A percentile compares a stretch with the other conserved stretches of the same genome.
Evolutionary conservation across 1,140 invertebrate species (phyloP).

Genomic region (Zeugodacus cucurbitae): DNA sequence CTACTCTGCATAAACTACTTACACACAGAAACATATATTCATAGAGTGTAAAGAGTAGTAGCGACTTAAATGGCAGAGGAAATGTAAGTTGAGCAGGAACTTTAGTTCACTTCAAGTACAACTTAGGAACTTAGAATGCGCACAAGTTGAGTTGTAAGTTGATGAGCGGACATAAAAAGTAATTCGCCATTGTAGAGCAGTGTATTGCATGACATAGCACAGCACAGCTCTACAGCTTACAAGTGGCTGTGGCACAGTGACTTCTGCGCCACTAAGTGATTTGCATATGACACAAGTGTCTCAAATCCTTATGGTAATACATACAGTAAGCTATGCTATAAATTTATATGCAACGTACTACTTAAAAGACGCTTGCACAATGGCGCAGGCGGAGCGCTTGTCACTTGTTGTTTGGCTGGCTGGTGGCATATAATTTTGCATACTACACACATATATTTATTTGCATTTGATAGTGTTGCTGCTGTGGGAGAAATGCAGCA

Average conservation of each 20-base stretch:
- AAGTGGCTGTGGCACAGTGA: constrained; percentile 2
- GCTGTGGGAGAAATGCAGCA: background rate
- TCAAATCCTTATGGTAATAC: constrained; percentile 35
- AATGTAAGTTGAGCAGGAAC: constrained; percentile 21
- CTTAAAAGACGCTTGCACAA: background rate
- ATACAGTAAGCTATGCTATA: constrained; percentile 22
- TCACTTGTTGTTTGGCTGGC: background rate
- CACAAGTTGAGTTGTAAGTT: constrained; percentile 34
- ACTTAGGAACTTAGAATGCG: background rate
- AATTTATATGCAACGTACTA: background rate
- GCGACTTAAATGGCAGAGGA: background rate
- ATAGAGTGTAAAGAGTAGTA: background rate
- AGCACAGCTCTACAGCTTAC: background rate
- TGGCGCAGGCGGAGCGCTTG: background rate
- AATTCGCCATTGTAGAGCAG: background rate
- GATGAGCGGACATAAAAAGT: constrained; percentile 33
- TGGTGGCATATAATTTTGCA: background rate
- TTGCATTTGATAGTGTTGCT: background rate
- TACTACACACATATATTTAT: background rate
- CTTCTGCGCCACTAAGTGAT: constrained; percentile 20
- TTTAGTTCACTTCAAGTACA: constrained; percentile 13
- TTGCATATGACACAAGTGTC: constrained; percentile 37
- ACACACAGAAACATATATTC: background rate
- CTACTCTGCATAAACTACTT: background rate
- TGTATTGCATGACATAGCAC: background rate